phyloP scores from a whole-genome alignment of 2,888 invertebrate genomes.

The Plagiodera versicolora region DNA sequence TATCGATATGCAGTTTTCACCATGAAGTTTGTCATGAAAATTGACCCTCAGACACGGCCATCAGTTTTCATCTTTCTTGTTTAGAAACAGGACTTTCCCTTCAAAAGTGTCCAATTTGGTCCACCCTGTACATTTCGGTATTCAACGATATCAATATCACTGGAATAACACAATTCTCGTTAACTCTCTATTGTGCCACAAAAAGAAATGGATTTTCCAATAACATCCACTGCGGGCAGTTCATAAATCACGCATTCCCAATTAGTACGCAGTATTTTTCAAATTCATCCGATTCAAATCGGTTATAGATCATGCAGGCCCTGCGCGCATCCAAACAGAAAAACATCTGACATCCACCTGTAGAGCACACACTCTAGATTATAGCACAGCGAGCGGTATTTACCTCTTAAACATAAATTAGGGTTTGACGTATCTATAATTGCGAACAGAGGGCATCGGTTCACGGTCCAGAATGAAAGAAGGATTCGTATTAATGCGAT shows the following conservation, averaged over 20 bases:
- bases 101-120: too few species aligned
- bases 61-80: too few species aligned
- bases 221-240: conserved; percentile 30
- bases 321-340: conserved; percentile 21
- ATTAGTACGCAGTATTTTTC: conserved; percentile 39
- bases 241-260: conserved; percentile 33
- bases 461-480: conserved; percentile 15
- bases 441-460: conserved; percentile 47
- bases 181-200: conserved; percentile 11
- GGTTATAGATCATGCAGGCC: conserved; percentile 16
- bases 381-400: conserved; percentile 34
- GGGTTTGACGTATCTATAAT: conserved; percentile 54
- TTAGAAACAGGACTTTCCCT: too few species aligned
- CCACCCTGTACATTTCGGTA: background rate
- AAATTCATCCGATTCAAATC: conserved; percentile 30
- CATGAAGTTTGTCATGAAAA: too few species aligned
- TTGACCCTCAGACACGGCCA: too few species aligned
- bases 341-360: conserved; percentile 36
- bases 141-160: background rate
- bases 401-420: conserved; percentile 50
- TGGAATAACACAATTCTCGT: background rate
- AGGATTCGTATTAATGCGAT: conserved; percentile 43
- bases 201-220: conserved; percentile 17
- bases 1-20: too few species aligned
- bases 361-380: conserved; percentile 34